Evolutionary conservation across 2,888 invertebrate species (phyloP).

Genomic region (Amphipyra berbera): DNA sequence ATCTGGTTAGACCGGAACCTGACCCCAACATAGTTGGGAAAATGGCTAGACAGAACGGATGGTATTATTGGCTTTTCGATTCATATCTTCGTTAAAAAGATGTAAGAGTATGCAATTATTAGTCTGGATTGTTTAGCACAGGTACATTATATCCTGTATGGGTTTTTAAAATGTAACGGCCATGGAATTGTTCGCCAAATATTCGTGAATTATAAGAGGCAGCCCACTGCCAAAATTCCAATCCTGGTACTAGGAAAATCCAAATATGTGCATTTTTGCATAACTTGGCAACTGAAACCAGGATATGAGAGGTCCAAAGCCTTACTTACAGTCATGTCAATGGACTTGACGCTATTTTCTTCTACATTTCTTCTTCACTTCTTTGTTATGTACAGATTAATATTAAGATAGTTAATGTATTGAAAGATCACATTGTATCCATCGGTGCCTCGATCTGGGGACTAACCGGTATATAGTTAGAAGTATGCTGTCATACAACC

Average conservation of each 20-base stretch:
- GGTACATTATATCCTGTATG: not conserved
- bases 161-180: not conserved
- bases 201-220: not conserved
- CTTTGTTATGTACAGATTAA: too few relatives aligned
- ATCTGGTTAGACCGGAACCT: too few relatives aligned
- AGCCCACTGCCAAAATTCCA: slow-evolving; percentile 24
- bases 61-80: not conserved
- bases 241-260: slow-evolving; percentile 31
- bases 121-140: not conserved
- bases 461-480: too few relatives aligned
- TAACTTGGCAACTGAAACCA: slow-evolving; percentile 38
- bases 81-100: too few relatives aligned
- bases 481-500: too few relatives aligned
- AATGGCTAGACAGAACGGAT: too few relatives aligned
- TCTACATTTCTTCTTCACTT: not conserved
- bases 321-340: slow-evolving; percentile 15
- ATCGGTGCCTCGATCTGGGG: too few relatives aligned
- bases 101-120: too few relatives aligned
- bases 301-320: slow-evolving; percentile 24
- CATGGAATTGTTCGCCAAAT: not conserved
- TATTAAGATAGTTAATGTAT: too few relatives aligned
- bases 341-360: slow-evolving; percentile 1
- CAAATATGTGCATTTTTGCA: slow-evolving; percentile 25
- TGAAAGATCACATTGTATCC: too few relatives aligned
- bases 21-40: too few relatives aligned